Base-by-base conservation (phyloP, 2,113 vertebrate genomes). In the Corythornis vintsioides region DNA sequence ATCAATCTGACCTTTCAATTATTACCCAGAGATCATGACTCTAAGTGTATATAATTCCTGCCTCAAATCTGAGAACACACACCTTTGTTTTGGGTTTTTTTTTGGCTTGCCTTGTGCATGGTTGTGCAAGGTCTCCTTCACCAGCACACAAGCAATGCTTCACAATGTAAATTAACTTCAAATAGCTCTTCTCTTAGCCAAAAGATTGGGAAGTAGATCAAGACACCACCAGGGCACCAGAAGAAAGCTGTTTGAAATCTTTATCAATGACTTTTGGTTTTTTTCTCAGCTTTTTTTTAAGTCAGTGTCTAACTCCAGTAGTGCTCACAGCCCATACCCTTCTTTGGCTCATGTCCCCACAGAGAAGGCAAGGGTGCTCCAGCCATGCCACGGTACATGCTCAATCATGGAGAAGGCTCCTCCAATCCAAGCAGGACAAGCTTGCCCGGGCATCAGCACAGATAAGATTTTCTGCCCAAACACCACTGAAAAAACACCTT, bases 1-100 rank as follows among this genome's bases (percentile, higher is more conserved):
- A 98, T 97, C 97, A 96, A 97, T 98, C 97, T 97, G 97, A 97
- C 97, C 97, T 98, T 98, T 98, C 95, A 94, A 95, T 98, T 97
- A 97, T 96, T 96, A 96, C 91, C 88, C 93, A 88, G 94, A 96
- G 96, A 97, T 97, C 97, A 95, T 92, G 89, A 96, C 94, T 97
- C 65, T 73, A 92, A 96, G 90, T 97, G 66, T 93, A 94, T 92
- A 89, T 91, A 96, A 88, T 93, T 92, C 91, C 59, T 90, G 75
- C 78, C 84, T 94, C 83, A 94, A 94, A 93, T 66, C 72, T 73
- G 40, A 93, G 87, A 84, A 84, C 52, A 65, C 78, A 86, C 8
- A 59, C 64, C 81, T 82, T 91, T 93, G 48, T 50, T 50, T 50
- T 50, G 22, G 48, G 47, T 3, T 77, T 64, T 73, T 94, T 95